Conservation (phyloP, 2,113 vertebrate species). For the Sminthopsis crassicaudata region DNA sequence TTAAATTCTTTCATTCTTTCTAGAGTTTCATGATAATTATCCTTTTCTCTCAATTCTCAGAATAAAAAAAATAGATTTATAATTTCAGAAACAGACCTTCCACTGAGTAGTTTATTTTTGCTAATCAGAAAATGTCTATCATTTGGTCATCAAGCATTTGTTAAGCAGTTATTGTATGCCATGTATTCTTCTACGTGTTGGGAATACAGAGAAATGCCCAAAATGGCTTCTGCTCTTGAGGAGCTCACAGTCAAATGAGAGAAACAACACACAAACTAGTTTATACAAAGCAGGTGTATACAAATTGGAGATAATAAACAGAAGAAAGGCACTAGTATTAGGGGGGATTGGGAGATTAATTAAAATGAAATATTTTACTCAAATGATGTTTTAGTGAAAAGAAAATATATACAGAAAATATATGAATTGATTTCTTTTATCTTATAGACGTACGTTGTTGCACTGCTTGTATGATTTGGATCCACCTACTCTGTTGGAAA, state of each 20-base stretch:
- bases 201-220: background rate
- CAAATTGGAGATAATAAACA: background rate
- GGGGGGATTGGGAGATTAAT: background rate
- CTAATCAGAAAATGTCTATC: background rate
- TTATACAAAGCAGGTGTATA: background rate
- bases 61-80: background rate
- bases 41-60: background rate
- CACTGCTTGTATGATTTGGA: slow-evolving; percentile 93
- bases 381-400: slow-evolving; percentile 1
- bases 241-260: background rate
- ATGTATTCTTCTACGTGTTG: background rate
- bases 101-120: background rate
- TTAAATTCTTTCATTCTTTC: background rate
- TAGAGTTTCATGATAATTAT: background rate
- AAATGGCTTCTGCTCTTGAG: background rate
- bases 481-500: slow-evolving; percentile 95
- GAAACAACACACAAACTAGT: background rate
- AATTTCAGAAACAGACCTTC: background rate
- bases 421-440: slow-evolving; percentile 18
- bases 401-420: background rate
- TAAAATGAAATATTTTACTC: background rate
- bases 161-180: background rate
- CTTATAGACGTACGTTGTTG: slow-evolving; percentile 90
- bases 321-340: background rate
- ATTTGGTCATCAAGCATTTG: background rate